Evolutionary conservation across 2,888 invertebrate genomes (phyloP).

Genomic region (Tenthredo amoena): DNA sequence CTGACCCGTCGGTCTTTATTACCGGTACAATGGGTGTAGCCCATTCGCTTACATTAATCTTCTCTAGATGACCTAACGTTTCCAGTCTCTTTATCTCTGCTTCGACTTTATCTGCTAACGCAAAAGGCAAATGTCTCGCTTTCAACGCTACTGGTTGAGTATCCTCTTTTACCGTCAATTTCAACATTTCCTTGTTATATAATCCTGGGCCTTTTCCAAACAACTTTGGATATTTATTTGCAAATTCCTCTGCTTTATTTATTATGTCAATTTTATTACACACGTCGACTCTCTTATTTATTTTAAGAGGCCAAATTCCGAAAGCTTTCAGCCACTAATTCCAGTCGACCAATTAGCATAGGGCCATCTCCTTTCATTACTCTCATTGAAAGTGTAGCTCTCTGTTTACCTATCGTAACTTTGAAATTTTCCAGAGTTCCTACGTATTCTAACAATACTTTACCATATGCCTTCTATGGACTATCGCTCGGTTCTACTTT

Average conservation of each 20-base stretch:
- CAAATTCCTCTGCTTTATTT: background rate
- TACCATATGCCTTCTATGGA: conserved; percentile 1
- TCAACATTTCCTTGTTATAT: conserved; percentile 56
- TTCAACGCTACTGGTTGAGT: conserved; percentile 60
- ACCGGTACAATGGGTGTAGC: conserved; percentile 59
- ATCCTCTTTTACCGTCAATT: conserved; percentile 58
- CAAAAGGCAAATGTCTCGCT: conserved; percentile 62
- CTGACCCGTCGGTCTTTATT: conserved; percentile 60
- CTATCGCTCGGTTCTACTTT: background rate
- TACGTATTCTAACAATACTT: background rate
- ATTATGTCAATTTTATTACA: background rate
- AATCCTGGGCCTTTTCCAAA: background rate
- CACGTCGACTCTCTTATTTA: background rate
- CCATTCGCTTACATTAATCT: conserved; percentile 65
- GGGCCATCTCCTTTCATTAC: background rate
- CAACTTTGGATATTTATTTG: background rate
- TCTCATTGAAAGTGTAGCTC: background rate
- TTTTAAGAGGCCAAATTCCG: background rate
- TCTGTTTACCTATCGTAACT: background rate
- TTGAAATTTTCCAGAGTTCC: background rate
- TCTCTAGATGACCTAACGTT: conserved; percentile 59
- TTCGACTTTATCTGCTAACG: conserved; percentile 55
- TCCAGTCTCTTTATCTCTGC: conserved; percentile 55
- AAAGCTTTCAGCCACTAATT: background rate
- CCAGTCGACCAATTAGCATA: background rate